Base-by-base conservation (phyloP, 2,797 vertebrate species). In the Helarctos malayanus region DNA sequence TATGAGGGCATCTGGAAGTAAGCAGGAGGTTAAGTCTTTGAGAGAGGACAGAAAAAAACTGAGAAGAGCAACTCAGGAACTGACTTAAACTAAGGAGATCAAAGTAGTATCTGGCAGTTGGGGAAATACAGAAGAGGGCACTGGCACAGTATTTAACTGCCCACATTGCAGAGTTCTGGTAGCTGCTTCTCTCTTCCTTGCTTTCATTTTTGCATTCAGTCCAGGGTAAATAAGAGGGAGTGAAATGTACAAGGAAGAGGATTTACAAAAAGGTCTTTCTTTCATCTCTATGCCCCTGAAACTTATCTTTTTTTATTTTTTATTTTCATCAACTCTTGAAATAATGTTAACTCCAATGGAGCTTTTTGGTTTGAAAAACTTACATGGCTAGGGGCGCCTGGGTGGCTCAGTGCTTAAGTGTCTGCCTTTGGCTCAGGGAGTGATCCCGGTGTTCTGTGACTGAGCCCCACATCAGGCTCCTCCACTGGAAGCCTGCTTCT, bases 221-320 rank as follows among this genome's bases (percentile, higher is more conserved):
- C 59, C 52, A 38, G 52, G 35, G 56, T 80, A 75, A 96, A 68
- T 83, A 83, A 80, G 45, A 80, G 27, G 11, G 49, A 87, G 21
- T 83, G 35, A 82, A 75, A 69, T 63, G 47, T 69, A 56, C 71
- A 88, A 61, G n/a, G 29, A 80, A 14, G 61, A 35, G 27, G 32
- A 94, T 92, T 90, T 91, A 47, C 71, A 79, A 86, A 78, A 45
- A 83, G n/a, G 76, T 21, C 15, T 86, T 88, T 79, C 56, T 95
- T 87, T 84, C 76, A 63, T 84, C n/a, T 94, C 18, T 73, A 21
- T 79, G 65, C 13, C 35, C 52, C 52, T 49, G 38, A 76, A 94
- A 54, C 5, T 3, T 35, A 19, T 68, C 35, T 41, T 75, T 87
- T 61, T 56, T 54, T n/a, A n/a, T 61, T 41, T 41, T 41, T 41